These are phyloP conservation scores for Hippolais icterina DNA, from an alignment of 2,113 vertebrate genomes.

Conservation along the genomic window DNA sequence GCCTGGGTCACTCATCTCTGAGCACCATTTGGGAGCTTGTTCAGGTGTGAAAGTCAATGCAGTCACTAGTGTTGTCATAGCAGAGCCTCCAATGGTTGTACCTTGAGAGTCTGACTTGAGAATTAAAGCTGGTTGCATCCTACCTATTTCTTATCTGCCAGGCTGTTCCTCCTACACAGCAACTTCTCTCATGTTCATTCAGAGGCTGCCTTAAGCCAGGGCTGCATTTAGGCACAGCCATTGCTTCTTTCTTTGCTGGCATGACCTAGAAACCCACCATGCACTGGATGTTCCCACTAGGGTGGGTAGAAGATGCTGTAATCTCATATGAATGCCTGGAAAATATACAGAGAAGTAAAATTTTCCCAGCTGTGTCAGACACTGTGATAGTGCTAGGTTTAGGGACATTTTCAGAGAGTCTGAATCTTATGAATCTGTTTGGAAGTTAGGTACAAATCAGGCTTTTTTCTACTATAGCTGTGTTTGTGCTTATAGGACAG, in stretches of 20 bases:
- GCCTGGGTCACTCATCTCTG: neutral
- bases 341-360: neutral
- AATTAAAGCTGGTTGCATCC: neutral
- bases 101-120: neutral
- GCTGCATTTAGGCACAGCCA: neutral
- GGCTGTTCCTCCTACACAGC: neutral
- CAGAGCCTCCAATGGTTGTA: neutral
- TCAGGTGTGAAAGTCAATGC: neutral
- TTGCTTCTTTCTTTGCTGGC: neutral
- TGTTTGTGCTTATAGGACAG: neutral
- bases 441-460: neutral
- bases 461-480: neutral
- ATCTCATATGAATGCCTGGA: neutral
- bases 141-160: neutral
- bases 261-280: neutral
- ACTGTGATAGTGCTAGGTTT: neutral
- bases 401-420: neutral
- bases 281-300: neutral
- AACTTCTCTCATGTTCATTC: accelerated
- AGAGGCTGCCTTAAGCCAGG: neutral
- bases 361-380: neutral
- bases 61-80: neutral
- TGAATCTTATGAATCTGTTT: neutral
- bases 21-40: neutral
- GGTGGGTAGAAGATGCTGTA: neutral